Conservation (phyloP, 1,140 invertebrate genomes). For the Meloidogyne exigua region DNA sequence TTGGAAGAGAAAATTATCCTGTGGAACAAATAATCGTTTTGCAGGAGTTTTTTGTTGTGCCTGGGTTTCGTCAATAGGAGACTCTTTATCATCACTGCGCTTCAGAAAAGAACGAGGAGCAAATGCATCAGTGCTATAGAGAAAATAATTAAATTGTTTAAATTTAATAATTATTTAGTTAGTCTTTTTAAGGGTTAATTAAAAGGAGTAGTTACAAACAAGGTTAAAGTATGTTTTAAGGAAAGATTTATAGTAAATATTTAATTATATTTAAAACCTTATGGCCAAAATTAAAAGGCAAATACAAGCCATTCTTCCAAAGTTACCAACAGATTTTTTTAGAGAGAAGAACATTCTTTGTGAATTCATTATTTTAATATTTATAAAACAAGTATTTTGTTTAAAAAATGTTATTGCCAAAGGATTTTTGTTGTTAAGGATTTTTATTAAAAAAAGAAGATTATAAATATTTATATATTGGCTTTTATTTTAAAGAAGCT, state of each 20-base stretch:
- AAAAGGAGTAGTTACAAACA: too few species aligned
- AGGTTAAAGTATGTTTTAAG: too few species aligned
- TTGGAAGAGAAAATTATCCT: not conserved
- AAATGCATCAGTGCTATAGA: slow-evolving; percentile 1
- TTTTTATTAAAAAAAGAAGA: not conserved
- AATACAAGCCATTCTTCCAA: not conserved
- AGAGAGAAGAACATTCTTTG: not conserved
- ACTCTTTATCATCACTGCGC: not conserved
- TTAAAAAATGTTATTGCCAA: not conserved
- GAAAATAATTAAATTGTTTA: not conserved
- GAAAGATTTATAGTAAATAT: not conserved
- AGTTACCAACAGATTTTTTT: not conserved
- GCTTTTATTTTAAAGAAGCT: not conserved
- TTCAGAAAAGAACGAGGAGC: not conserved
- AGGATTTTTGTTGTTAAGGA: not conserved
- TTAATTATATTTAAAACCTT: not conserved
- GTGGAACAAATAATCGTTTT: not conserved
- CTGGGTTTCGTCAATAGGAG: not conserved
- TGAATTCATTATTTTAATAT: not conserved
- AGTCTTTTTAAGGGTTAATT: too few species aligned
- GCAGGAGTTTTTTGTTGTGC: not conserved
- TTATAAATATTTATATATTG: not conserved
- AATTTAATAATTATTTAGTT: not conserved
- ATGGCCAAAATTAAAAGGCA: not conserved
- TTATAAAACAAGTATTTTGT: not conserved